Conservation (phyloP, 1,140 invertebrate genomes). For the Sogatella furcifera region DNA sequence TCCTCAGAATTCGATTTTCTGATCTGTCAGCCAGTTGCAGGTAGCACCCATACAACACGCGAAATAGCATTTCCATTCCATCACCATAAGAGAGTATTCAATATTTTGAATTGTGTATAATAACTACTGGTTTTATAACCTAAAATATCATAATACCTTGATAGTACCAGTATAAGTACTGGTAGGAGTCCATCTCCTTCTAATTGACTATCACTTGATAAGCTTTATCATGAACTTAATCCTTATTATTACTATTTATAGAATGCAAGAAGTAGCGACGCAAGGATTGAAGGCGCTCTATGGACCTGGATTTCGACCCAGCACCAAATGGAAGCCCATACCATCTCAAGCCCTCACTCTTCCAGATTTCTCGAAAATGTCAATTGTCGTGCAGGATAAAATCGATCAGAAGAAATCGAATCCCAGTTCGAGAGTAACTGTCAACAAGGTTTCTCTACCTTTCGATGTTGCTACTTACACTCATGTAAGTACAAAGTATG, state of each 20-base stretch:
- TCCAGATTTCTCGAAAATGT: constrained; percentile 49
- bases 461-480: constrained; percentile 39
- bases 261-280: constrained; percentile 45
- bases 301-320: constrained; percentile 40
- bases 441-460: constrained; percentile 40
- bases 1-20: too few species aligned
- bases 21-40: too few species aligned
- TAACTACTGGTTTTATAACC: too few species aligned
- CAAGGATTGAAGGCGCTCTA: constrained; percentile 63
- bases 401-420: constrained; percentile 45
- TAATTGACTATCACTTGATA: constrained; percentile 17
- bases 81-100: too few species aligned
- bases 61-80: too few species aligned
- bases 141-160: too few species aligned
- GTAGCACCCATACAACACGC: too few species aligned
- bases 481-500: constrained; percentile 32
- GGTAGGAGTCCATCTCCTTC: too few species aligned
- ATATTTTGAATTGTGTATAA: too few species aligned
- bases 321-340: constrained; percentile 24
- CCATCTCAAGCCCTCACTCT: constrained; percentile 25
- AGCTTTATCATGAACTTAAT: constrained; percentile 4
- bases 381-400: constrained; percentile 51
- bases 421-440: constrained; percentile 40
- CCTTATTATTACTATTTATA: constrained; percentile 20
- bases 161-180: too few species aligned